Base-by-base conservation (phyloP, 1,140 invertebrate genomes). In the Atopsyche davidsoni region DNA sequence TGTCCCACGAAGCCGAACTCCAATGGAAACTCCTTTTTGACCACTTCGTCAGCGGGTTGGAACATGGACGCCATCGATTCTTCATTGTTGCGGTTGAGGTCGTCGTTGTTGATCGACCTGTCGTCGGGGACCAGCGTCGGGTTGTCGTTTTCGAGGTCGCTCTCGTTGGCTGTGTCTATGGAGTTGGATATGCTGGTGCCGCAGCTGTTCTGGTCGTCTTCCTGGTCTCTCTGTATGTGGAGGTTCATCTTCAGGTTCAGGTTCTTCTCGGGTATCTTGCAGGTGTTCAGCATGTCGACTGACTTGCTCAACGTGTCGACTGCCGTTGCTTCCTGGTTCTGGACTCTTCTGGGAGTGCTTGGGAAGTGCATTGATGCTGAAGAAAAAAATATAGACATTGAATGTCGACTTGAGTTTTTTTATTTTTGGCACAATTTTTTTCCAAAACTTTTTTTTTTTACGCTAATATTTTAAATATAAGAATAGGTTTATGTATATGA, bases 11-110 rank as follows among this genome's bases (percentile, higher is more conserved):
- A 74, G 38, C 71, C 63, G 34, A 75, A 70, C 3, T 75, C 72
- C 10, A 69, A 64, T 48, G 72, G 60, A 40, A 75, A 72, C 53
- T 75, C 72, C 50, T 72, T 73, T 44, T 75, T 75, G 14, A 75
- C 73, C 43, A 72, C 68, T 58, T 73, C 70, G 4, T 71, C 67
- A 41, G 72, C 67, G 19, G 72, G 72, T 38, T 58, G 56, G 18
- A 58, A 58, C 56, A 58, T 58, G 13, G 55, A 50, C 16, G 46
- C 46, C 13, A 53, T 46, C 7, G 47, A 25, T 14, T 53, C 47
- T 7, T 47, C 51, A 16, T 51, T 51, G n/a, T 17, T 45, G 32
- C 43, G 47, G 14, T 22, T 18, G 2, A 52, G 14, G 16, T 52
- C 55, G 10, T 58, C 51, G 17, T 58, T 45, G 31, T 46, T 44